Percentiles rank a stretch among this genome's conserved stretches.
These are phyloP conservation scores for Holotrichia oblita DNA, from an alignment of 1,140 invertebrate genomes.

Conservation along the genomic window DNA sequence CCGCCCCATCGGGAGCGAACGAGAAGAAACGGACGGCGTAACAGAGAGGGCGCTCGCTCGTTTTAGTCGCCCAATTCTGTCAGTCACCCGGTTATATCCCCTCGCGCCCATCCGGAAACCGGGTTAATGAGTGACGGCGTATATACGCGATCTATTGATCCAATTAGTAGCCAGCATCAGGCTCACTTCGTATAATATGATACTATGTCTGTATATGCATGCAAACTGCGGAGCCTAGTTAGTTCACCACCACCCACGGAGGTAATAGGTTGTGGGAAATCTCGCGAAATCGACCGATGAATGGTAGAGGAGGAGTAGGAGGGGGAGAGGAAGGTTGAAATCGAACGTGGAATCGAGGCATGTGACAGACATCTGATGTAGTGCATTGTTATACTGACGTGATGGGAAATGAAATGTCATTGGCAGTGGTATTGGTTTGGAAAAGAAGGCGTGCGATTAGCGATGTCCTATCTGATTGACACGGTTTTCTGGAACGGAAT, in stretches of 20 bases:
- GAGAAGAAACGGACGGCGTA: neutral
- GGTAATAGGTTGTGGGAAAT: neutral
- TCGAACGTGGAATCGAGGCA: neutral
- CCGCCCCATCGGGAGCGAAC: neutral
- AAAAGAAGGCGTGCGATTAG: neutral
- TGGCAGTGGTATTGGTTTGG: neutral
- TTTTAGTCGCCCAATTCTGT: neutral
- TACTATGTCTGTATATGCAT: too few relatives aligned
- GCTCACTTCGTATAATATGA: too few relatives aligned
- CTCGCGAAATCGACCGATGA: neutral
- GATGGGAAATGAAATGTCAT: neutral
- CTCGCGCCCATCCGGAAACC: neutral
- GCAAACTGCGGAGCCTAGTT: neutral
- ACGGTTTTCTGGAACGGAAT: too few relatives aligned
- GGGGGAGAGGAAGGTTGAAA: neutral
- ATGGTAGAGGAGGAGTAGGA: neutral
- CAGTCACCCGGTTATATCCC: neutral
- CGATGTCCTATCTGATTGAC: too few relatives aligned
- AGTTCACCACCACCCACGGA: neutral
- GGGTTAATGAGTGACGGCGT: neutral
- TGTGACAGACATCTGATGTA: neutral
- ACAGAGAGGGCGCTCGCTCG: neutral
- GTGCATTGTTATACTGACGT: neutral
- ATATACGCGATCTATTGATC: slow-evolving; percentile 9
- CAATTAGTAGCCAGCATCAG: neutral